Conservation (phyloP, 37 sponge, comb jelly and placozoan species). For the Halichondria panicea region DNA sequence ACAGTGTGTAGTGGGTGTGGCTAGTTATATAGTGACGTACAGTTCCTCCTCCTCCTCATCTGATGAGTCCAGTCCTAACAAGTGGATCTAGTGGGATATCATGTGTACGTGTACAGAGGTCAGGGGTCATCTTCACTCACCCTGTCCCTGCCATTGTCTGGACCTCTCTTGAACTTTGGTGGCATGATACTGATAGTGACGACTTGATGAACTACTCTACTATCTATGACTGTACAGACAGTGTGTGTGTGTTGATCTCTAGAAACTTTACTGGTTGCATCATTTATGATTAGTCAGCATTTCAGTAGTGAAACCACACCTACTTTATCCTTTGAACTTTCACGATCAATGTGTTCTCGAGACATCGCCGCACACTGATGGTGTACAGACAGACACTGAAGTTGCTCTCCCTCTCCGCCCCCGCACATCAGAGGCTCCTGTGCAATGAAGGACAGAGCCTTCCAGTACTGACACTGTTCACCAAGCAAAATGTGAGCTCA, state of each 20-base stretch:
- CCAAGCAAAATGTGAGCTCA: slow-evolving; percentile 65
- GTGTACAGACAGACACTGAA: background rate
- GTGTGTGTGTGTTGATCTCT: no score
- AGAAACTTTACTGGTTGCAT: no score
- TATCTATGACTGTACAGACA: no score
- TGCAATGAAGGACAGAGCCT: background rate
- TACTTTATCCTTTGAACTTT: no score
- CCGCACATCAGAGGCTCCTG: background rate
- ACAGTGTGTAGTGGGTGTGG: no score
- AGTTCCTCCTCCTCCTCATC: slow-evolving; percentile 77
- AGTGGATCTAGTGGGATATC: slow-evolving; percentile 24
- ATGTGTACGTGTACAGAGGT: background rate
- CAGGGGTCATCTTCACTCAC: slow-evolving; percentile 9
- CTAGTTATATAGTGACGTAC: slow-evolving; percentile 17
- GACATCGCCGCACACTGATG: no score
- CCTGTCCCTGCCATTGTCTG: slow-evolving; percentile 28
- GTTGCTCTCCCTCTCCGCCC: background rate
- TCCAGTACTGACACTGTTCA: slow-evolving; percentile 63
- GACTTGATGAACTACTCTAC: no score
- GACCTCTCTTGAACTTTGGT: slow-evolving; percentile 57
- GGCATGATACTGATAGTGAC: slow-evolving; percentile 27
- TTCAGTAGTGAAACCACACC: no score
- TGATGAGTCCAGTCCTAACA: slow-evolving; percentile 62
- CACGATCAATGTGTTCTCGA: no score
- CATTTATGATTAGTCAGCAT: no score